Evolutionary conservation across 1,140 invertebrate genomes (phyloP).

Genomic region (Drosophila funebris): DNA sequence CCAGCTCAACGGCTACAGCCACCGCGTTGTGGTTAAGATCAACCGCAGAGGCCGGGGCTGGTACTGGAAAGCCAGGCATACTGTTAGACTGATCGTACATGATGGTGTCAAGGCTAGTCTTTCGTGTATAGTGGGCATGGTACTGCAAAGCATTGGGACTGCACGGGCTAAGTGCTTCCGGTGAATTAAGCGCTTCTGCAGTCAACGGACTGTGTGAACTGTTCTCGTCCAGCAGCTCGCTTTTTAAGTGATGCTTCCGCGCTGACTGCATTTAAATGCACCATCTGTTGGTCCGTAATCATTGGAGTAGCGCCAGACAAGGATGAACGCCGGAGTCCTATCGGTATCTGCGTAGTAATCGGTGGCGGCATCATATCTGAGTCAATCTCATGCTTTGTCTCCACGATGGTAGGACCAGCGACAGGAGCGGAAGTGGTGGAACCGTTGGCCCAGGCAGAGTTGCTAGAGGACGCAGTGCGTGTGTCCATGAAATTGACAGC

Average conservation of each 20-base stretch:
- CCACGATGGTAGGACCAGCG: slow-evolving; percentile 34
- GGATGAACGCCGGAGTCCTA: slow-evolving; percentile 85
- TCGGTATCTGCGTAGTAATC: slow-evolving; percentile 84
- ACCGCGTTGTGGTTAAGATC: slow-evolving; percentile 60
- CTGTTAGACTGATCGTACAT: slow-evolving; percentile 79
- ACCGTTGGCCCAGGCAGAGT: neutral
- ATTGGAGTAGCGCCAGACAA: slow-evolving; percentile 69
- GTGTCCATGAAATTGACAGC: slow-evolving; percentile 71
- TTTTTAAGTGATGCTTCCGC: slow-evolving; percentile 86
- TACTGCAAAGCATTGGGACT: slow-evolving; percentile 66
- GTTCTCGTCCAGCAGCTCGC: slow-evolving; percentile 89
- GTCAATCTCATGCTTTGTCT: slow-evolving; percentile 84
- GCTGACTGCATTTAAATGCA: slow-evolving; percentile 70
- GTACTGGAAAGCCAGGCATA: slow-evolving; percentile 69
- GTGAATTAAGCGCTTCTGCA: slow-evolving; percentile 56
- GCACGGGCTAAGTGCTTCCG: slow-evolving; percentile 58
- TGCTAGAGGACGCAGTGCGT: slow-evolving; percentile 22
- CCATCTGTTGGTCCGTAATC: slow-evolving; percentile 78
- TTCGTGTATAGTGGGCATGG: slow-evolving; percentile 60
- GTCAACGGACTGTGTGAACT: slow-evolving; percentile 86
- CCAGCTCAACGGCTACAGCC: slow-evolving; percentile 84
- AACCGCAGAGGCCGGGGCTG: slow-evolving; percentile 48
- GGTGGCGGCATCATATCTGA: slow-evolving; percentile 87
- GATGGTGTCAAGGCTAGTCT: slow-evolving; percentile 75
- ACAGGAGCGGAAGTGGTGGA: neutral